Percentiles rank a stretch among this genome's conserved stretches.
Conservation (phyloP, 2,888 invertebrate species). For the Globia sparganii region DNA sequence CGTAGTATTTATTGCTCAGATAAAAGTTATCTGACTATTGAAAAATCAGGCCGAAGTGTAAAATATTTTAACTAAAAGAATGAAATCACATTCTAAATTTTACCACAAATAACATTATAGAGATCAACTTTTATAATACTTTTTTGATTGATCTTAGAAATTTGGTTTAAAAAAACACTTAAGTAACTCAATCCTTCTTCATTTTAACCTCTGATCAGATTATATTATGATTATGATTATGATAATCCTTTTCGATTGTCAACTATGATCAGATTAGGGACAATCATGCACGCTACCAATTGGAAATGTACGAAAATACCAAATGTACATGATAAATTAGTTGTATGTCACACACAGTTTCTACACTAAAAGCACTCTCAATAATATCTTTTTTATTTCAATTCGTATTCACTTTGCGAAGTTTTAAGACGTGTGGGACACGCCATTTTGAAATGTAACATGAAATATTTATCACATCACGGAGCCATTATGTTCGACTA, state of each 20-base stretch:
- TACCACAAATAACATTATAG: too few relatives aligned
- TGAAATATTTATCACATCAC: slow-evolving; percentile 39
- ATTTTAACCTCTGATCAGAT: background rate
- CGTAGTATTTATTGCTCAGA: too few relatives aligned
- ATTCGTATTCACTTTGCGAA: slow-evolving; percentile 24
- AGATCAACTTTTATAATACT: too few relatives aligned
- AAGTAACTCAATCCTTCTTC: background rate
- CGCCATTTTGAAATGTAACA: slow-evolving; percentile 31
- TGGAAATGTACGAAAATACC: background rate
- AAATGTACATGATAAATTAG: slow-evolving; percentile 41
- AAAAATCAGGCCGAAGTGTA: too few relatives aligned
- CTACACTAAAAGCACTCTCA: slow-evolving; percentile 29
- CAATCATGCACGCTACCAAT: background rate
- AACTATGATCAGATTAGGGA: slow-evolving; percentile 12
- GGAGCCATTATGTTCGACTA: slow-evolving; percentile 20
- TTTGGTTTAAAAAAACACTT: too few relatives aligned
- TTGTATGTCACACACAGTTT: slow-evolving; percentile 32
- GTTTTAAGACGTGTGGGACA: slow-evolving; percentile 25
- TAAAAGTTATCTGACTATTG: too few relatives aligned
- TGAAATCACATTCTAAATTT: too few relatives aligned
- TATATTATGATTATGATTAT: too few relatives aligned
- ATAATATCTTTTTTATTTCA: slow-evolving; percentile 14
- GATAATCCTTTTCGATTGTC: background rate
- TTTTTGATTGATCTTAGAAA: too few relatives aligned
- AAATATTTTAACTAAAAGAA: too few relatives aligned